Percentiles rank a stretch among this genome's conserved stretches.
These are phyloP conservation scores for Hypsibius dujardini DNA, from an alignment of 1,140 invertebrate genomes.

Conservation along the genomic window DNA sequence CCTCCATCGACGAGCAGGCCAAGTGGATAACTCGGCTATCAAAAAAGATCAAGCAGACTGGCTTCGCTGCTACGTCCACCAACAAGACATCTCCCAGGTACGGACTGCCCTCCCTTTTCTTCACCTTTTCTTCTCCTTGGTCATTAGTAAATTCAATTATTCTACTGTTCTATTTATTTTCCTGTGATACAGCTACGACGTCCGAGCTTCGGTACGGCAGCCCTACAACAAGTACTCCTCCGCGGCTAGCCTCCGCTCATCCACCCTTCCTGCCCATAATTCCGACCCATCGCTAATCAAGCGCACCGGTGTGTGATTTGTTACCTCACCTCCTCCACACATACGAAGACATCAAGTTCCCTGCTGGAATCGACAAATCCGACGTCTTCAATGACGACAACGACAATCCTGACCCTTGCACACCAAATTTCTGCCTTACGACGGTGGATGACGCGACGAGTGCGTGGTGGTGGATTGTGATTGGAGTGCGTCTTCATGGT, in stretches of 20 bases:
- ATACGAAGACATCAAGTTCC: no score
- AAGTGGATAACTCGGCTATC: slow-evolving; percentile 73
- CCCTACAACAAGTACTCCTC: slow-evolving; percentile 23
- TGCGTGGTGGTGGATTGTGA: no score
- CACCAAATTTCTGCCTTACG: no score
- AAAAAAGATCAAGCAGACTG: slow-evolving; percentile 79
- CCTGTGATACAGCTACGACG: slow-evolving; percentile 2
- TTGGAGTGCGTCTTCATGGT: no score
- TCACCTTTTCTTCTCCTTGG: background rate
- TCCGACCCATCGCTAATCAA: background rate
- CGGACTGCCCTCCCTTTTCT: no score
- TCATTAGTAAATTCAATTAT: background rate
- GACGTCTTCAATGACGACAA: no score
- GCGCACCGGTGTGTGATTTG: slow-evolving; percentile 5
- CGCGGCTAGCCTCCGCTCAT: slow-evolving; percentile 21
- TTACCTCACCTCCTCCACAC: no score
- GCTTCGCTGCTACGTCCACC: slow-evolving; percentile 59
- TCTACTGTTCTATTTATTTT: background rate
- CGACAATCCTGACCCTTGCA: no score
- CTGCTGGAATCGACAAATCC: no score
- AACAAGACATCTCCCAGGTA: slow-evolving; percentile 49
- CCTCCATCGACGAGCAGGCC: slow-evolving; percentile 66
- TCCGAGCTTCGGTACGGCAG: slow-evolving; percentile 24
- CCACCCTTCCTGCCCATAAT: slow-evolving; percentile 22
- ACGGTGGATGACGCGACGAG: no score